phyloP scores from a whole-genome alignment of 2,113 vertebrate genomes.

The Syngnathus scovelli region DNA sequence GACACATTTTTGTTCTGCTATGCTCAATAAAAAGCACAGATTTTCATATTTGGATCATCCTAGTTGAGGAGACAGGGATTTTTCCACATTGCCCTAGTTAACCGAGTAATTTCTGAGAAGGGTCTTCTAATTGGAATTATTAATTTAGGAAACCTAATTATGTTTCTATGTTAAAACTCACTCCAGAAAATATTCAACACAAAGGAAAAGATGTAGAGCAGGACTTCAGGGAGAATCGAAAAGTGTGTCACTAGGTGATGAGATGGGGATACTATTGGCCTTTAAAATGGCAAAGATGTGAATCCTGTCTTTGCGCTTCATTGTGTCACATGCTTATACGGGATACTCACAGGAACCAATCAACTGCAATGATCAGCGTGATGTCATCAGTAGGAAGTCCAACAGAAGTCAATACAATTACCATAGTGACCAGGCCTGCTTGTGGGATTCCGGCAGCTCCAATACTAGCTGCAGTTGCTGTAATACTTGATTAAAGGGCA shows the following conservation, averaged over 20 bases:
- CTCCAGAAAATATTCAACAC: conserved; percentile 63
- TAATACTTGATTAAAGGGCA: conserved; percentile 74
- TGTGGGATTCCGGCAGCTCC: conserved; percentile 96
- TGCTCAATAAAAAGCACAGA: conserved; percentile 8
- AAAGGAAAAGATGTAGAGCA: conserved; percentile 62
- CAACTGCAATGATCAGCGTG: conserved; percentile 95
- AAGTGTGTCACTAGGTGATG: conserved; percentile 70
- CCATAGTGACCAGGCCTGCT: conserved; percentile 96
- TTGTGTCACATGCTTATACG: background rate
- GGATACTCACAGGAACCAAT: conserved; percentile 95
- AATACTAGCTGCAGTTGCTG: conserved; percentile 93
- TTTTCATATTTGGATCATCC: conserved; percentile 44
- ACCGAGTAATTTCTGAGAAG: conserved; percentile 34
- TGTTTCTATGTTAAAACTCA: conserved; percentile 75
- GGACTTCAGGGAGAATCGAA: conserved; percentile 52
- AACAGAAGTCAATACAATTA: conserved; percentile 95
- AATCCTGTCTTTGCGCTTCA: background rate
- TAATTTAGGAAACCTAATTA: conserved; percentile 79
- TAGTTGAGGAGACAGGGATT: conserved; percentile 47
- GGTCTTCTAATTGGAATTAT: conserved; percentile 72
- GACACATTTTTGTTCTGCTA: background rate
- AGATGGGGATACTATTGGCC: conserved; percentile 30
- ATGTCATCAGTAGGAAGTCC: conserved; percentile 97
- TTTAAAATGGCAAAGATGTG: conserved; percentile 26
- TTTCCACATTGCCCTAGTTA: conserved; percentile 69